Base-by-base conservation (phyloP, 2,888 invertebrate species). In the Trileptium ribeirensis region DNA sequence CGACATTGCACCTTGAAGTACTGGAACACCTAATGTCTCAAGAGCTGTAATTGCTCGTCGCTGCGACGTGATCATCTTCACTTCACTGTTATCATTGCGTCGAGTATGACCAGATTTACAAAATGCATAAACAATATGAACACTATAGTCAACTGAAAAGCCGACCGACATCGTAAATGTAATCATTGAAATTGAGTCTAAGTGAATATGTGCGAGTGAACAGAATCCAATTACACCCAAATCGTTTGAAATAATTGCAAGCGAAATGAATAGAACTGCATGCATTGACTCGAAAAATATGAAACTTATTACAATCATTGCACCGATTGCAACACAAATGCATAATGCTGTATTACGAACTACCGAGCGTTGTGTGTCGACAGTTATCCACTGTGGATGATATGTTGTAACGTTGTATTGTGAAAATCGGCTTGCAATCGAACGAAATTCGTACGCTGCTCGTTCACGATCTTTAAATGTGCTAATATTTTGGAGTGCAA, bases 91-190 rank as follows among this genome's bases (percentile, higher is more conserved):
- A n/a, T n/a, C n/a, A n/a, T n/a, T n/a, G 64, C n/a, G 15, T 8
- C 3, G 15, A 3, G 31, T 70, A 51, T 8, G 8, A 51, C 8
- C 8, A 8, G 31, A 31, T n/a, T 31, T 33, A n/a, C 31, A 29
- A n/a, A 15, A 70, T 0, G 95, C 94, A 87, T 95, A 95, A 87
- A 95, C 95, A 84, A 95, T 95, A 88, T 96, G 95, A 0, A 95
- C 95, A 0, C 95, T 95, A 88, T 95, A 96, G 87, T 96, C 95
- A 0, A 96, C 95, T 3, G 95, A 95, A 90, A 95, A 96, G 79
- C 51, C 51, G 24, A 51, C 51, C 24, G 51, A 51, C 51, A 51
- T 51, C 24, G 51, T 51, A 24, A 51, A 51, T 51, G 51, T 51
- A 24, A 51, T 51, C 51, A 51, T 51, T 51, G 51, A 51, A 51